Evolutionary conservation across 2,113 vertebrate genomes (phyloP), one percentile per base, ranked within the genome.

Genomic region (Tonatia bakeri): DNA sequence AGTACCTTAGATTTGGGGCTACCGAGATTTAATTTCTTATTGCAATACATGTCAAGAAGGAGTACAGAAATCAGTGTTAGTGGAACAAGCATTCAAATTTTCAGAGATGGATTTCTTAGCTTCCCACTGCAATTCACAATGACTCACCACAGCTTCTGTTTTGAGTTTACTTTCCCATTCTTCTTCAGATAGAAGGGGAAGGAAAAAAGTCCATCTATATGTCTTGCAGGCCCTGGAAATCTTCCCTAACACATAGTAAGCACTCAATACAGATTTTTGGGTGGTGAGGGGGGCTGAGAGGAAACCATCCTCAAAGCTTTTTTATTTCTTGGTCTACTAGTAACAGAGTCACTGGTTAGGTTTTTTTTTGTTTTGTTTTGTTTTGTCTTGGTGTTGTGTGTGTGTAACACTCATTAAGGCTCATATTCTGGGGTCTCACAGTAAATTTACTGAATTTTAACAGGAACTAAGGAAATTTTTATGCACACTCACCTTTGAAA

Each of bases 1-100:
- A 84, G 33, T 67, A 64, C 13, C 9, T 20, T n/a, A 47, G 50
- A 73, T 75, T 36, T 87, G 67, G 61, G 67, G 69, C 38, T 91
- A 59, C 72, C 64, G 43, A 54, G n/a, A 40, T 95, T 94, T 91
- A 79, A 87, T 94, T 91, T 86, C 40, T 91, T 93, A 26, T 89
- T 89, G 54, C 31, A 81, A 93, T 89, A 91, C 89, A 85, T 47
- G 61, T 95, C 67, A 89, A 61, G 52, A 88, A 82, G 61, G 47
- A 76, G 87, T 24, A 20, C 24, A 50, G 95, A 76, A 67, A 59
- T n/a, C 9, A 75, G 12, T 75, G 47, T 64, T 89, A 24, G 52
- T 67, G 77, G 50, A 79, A 83, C 5, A n/a, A 17, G 28, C 82
- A 86, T 89, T 65, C 69, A 72, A 38, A 45, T 83, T 11, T 83